A percentile compares a stretch with the other conserved stretches of the same genome.
Conservation (phyloP, 92 coral and sea anemone genomes). For the Porites evermanni region DNA sequence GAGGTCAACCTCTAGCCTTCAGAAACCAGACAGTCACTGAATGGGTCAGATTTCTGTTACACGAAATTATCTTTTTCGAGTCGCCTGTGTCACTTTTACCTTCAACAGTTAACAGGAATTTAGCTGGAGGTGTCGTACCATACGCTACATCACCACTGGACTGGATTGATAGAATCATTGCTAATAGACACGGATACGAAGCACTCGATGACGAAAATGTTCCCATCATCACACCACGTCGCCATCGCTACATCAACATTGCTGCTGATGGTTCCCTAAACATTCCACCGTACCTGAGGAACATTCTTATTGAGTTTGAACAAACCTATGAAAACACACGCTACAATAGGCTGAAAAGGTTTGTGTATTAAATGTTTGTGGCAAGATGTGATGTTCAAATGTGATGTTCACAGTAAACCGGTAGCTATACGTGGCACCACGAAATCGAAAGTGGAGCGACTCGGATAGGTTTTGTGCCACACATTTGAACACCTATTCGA, state of each 20-base stretch:
- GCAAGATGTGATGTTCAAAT: neutral
- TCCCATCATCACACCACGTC: neutral
- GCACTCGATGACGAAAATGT: constrained; percentile 26
- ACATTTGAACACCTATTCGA: no score
- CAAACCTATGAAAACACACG: constrained; percentile 22
- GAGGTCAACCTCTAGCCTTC: no score
- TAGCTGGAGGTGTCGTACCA: neutral
- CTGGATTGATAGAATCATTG: constrained; percentile 17
- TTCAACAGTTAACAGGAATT: neutral
- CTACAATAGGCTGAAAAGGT: constrained; percentile 9
- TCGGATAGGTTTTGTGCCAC: no score
- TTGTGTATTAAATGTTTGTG: neutral
- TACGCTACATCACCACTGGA: constrained; percentile 27
- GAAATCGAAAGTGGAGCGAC: no score
- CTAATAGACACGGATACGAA: constrained; percentile 1
- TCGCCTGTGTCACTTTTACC: neutral
- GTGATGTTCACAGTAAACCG: neutral
- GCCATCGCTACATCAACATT: constrained; percentile 15
- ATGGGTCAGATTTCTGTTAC: no score
- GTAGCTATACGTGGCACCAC: no score
- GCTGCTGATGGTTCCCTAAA: constrained; percentile 20
- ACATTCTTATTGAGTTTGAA: constrained; percentile 20
- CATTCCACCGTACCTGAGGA: constrained; percentile 30
- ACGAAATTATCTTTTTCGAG: no score
- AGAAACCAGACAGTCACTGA: no score